phyloP scores from a whole-genome alignment of 2,797 vertebrate species.

The Prionace glauca region DNA sequence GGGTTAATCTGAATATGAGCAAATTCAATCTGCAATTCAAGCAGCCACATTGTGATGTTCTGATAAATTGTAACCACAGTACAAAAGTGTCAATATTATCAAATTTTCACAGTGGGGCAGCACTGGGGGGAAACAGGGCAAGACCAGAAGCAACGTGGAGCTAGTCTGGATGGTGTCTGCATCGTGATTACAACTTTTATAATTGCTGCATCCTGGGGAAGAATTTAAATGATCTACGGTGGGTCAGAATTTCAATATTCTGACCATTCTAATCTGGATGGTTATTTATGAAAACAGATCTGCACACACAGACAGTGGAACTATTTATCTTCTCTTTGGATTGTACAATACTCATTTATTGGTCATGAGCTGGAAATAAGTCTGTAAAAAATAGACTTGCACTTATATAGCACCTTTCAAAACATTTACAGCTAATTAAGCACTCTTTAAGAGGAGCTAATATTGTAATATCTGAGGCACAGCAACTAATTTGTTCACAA shows the following conservation, averaged over 20 bases:
- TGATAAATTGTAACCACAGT: neutral
- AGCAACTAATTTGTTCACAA: neutral
- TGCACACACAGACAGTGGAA: neutral
- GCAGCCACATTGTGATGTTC: neutral
- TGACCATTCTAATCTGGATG: neutral
- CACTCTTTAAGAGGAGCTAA: neutral
- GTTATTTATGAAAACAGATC: neutral
- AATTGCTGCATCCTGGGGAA: neutral
- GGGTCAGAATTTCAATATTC: neutral
- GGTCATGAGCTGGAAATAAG: neutral
- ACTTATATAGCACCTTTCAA: neutral
- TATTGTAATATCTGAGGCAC: neutral
- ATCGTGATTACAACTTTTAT: neutral
- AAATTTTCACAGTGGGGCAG: neutral
- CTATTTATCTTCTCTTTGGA: neutral
- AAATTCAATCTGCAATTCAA: neutral
- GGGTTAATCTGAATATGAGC: neutral
- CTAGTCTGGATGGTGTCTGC: neutral
- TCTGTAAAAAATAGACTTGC: neutral
- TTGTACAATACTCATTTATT: no score
- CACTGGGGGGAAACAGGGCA: neutral
- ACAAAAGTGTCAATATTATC: neutral
- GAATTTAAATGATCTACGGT: neutral
- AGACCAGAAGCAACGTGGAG: neutral
- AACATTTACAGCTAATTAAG: neutral